Conservation (phyloP, 2,888 invertebrate species). For the Trachelus iudaicus region DNA sequence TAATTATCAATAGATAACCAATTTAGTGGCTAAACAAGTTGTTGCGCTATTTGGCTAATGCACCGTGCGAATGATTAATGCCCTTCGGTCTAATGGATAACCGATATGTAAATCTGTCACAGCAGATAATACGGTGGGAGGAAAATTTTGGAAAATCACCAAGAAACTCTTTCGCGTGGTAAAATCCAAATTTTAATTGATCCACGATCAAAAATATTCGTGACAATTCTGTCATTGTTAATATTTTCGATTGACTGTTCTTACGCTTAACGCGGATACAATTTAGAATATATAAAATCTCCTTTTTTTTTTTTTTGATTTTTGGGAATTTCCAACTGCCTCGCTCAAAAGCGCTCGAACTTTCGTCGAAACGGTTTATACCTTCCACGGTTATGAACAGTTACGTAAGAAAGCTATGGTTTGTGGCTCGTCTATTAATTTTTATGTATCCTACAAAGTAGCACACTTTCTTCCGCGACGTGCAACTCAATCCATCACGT, state of each 20-base stretch:
- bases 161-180: accelerated
- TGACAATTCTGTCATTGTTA: too few species aligned
- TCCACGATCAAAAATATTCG: too few species aligned
- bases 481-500: neutral
- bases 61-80: neutral
- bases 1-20: neutral
- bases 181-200: too few species aligned
- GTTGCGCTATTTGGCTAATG: neutral
- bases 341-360: neutral
- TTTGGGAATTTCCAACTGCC: neutral
- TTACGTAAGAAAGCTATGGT: neutral
- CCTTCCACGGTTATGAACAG: neutral
- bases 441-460: neutral
- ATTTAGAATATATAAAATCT: too few species aligned
- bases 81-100: neutral
- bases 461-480: neutral
- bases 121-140: neutral
- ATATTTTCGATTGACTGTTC: neutral
- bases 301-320: too few species aligned
- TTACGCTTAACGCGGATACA: too few species aligned
- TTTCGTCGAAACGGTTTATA: neutral
- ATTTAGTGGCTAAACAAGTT: neutral
- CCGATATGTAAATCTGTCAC: neutral
- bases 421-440: neutral
- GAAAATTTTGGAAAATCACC: neutral